A percentile compares a stretch with the other conserved stretches of the same genome.
Conservation (phyloP, 53 echinoderm and acorn worm species). For the Luidia sarsii region DNA sequence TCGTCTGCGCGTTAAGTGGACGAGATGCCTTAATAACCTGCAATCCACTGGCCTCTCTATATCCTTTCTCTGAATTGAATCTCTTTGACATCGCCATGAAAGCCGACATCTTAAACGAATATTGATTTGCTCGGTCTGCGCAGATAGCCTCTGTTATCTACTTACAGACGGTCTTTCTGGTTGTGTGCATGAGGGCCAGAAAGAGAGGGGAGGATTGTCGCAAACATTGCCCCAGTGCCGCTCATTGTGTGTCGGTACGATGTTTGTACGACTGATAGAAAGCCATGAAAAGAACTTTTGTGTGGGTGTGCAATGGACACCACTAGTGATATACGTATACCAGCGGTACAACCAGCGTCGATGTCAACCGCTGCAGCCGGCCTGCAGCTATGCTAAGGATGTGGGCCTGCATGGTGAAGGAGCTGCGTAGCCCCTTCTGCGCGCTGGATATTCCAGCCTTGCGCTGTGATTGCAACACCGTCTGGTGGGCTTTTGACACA, state of each 20-base stretch:
- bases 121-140: not conserved
- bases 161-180: not conserved
- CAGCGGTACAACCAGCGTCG: slow-evolving; percentile 4
- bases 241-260: slow-evolving; percentile 9
- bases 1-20: not conserved
- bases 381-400: slow-evolving; percentile 32
- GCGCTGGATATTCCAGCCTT: not conserved
- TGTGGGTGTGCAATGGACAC: slow-evolving; percentile 33
- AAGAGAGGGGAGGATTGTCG: slow-evolving; percentile 12
- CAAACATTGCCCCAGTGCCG: not conserved
- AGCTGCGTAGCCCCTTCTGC: slow-evolving; percentile 4
- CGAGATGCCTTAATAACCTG: not conserved
- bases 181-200: too few species aligned
- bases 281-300: slow-evolving; percentile 42
- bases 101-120: slow-evolving; percentile 27
- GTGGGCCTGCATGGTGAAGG: not conserved
- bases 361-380: not conserved
- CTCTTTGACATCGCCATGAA: not conserved
- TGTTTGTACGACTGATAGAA: slow-evolving; percentile 45
- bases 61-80: not conserved
- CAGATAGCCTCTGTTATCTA: not conserved
- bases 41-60: not conserved
- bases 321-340: slow-evolving; percentile 30
- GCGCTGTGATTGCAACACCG: not conserved
- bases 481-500: too few species aligned